Evolutionary conservation across 2,888 invertebrate genomes (phyloP).

Genomic region (Myopa tessellatipennis): DNA sequence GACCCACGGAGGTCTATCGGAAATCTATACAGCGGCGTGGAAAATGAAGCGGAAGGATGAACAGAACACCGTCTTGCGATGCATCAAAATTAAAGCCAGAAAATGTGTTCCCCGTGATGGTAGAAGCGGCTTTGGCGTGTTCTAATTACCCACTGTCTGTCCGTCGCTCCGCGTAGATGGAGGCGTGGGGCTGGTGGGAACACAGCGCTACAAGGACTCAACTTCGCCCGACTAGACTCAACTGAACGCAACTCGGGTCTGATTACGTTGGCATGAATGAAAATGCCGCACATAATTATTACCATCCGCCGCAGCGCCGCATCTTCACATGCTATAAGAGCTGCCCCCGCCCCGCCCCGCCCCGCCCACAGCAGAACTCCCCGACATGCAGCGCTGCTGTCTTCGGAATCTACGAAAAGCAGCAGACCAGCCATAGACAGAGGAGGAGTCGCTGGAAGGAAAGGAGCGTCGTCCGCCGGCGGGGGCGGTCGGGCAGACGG

Average conservation of each 20-base stretch:
- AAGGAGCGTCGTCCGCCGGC: background rate
- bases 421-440: slow-evolving; percentile 47
- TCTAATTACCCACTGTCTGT: slow-evolving; percentile 39
- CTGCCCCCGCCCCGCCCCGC: background rate
- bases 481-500: too few species aligned
- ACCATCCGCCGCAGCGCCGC: slow-evolving; percentile 47
- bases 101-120: background rate
- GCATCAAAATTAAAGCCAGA: background rate
- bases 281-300: slow-evolving; percentile 56
- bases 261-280: slow-evolving; percentile 46
- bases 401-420: slow-evolving; percentile 39
- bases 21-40: background rate
- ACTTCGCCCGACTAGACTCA: background rate
- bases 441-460: slow-evolving; percentile 42
- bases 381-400: background rate
- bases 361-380: background rate
- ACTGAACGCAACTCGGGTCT: slow-evolving; percentile 5
- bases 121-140: background rate
- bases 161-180: background rate
- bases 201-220: background rate
- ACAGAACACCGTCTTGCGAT: background rate
- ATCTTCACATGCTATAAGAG: slow-evolving; percentile 35
- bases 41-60: background rate
- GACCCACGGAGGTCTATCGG: too few species aligned
- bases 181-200: background rate